Evolutionary conservation across 2,797 vertebrate species (phyloP).

Genomic region (Champsocephalus esox): DNA sequence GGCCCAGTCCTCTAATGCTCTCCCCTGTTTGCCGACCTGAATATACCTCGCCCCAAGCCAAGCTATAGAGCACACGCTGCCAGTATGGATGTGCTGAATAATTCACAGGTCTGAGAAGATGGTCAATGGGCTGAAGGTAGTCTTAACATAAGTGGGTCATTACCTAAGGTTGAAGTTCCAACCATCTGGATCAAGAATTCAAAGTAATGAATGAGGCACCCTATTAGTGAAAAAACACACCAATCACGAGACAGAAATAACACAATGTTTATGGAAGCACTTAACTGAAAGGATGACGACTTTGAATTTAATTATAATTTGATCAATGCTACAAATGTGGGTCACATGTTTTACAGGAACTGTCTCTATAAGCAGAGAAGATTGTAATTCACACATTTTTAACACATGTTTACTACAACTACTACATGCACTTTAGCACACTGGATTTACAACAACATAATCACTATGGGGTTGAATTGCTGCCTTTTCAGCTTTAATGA

Average conservation of each 20-base stretch:
- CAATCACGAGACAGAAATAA: not conserved
- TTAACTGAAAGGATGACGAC: not conserved
- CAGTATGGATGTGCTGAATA: slow-evolving; percentile 57
- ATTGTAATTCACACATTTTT: not conserved
- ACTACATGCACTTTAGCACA: not conserved
- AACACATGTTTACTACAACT: too few species aligned
- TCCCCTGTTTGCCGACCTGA: slow-evolving; percentile 41
- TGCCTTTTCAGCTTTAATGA: not conserved
- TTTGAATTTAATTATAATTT: not conserved
- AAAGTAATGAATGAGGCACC: not conserved
- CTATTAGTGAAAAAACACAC: not conserved
- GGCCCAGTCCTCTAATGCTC: slow-evolving; percentile 55
- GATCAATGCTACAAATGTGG: not conserved
- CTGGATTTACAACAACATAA: not conserved
- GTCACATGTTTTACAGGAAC: not conserved
- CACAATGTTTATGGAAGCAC: not conserved
- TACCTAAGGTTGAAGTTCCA: not conserved
- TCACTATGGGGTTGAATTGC: not conserved
- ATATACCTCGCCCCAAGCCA: slow-evolving; percentile 56
- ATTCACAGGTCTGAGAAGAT: slow-evolving; percentile 47
- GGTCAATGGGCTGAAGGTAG: slow-evolving; percentile 30
- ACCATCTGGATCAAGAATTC: not conserved
- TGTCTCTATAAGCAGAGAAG: not conserved
- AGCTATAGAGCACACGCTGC: slow-evolving; percentile 53
- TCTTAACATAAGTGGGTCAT: slow-evolving; percentile 23